Conservation (phyloP, 2,888 invertebrate genomes). For the Digitonthophagus gazella region DNA sequence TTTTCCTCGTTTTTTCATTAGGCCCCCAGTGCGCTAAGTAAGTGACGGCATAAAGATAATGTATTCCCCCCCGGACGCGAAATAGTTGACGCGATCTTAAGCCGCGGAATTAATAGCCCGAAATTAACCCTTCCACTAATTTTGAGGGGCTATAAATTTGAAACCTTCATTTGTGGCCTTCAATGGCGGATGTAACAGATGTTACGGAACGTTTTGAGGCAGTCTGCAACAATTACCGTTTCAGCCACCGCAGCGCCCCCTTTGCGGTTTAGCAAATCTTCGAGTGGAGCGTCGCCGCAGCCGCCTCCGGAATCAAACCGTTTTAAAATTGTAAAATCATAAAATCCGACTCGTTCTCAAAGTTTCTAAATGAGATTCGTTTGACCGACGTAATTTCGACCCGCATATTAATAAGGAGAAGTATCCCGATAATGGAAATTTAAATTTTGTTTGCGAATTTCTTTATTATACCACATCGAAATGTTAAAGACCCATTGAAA, state of each 20-base stretch:
- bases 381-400: not conserved
- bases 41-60: slow-evolving; percentile 5
- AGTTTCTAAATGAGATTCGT: not conserved
- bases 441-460: not conserved
- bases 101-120: slow-evolving; percentile 46
- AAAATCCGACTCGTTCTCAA: not conserved
- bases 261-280: not conserved
- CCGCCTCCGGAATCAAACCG: not conserved
- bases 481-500: too few relatives aligned
- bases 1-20: slow-evolving; percentile 9
- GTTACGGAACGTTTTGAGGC: slow-evolving; percentile 41
- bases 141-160: slow-evolving; percentile 51
- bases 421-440: not conserved
- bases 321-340: not conserved
- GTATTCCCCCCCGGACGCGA: slow-evolving; percentile 15
- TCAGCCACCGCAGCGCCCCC: not conserved
- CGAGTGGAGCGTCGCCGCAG: not conserved
- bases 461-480: too few relatives aligned
- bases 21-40: slow-evolving; percentile 1
- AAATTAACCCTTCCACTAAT: slow-evolving; percentile 52
- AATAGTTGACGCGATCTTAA: slow-evolving; percentile 28
- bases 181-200: slow-evolving; percentile 47
- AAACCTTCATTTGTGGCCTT: slow-evolving; percentile 49
- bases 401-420: not conserved
- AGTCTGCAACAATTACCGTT: slow-evolving; percentile 29